These are phyloP conservation scores for Tanypteryx hageni DNA, from an alignment of 2,888 invertebrate species.

Conservation along the genomic window DNA sequence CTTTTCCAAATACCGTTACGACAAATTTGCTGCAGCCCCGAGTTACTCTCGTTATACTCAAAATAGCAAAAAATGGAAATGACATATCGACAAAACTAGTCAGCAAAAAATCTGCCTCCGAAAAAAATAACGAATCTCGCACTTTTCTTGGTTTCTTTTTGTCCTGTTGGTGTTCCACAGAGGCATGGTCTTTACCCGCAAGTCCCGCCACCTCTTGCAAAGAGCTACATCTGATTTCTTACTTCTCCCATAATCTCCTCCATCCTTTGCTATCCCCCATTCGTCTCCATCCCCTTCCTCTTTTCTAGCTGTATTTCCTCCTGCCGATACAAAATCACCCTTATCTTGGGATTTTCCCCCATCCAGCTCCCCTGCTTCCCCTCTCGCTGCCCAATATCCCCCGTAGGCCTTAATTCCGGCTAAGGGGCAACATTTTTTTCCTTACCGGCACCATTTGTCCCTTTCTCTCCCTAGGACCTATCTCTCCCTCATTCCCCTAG, in stretches of 20 bases:
- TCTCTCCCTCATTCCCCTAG: not conserved
- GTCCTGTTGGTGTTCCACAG: not conserved
- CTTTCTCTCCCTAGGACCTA: not conserved
- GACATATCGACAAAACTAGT: no score
- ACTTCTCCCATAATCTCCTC: not conserved
- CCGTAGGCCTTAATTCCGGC: conserved; percentile 35
- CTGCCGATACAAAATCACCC: conserved; percentile 57
- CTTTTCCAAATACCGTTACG: no score
- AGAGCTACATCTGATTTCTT: not conserved
- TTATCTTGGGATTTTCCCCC: conserved; percentile 45
- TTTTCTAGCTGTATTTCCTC: not conserved
- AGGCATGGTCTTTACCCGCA: not conserved
- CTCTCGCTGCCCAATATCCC: not conserved
- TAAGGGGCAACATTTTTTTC: conserved; percentile 54
- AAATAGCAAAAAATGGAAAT: no score
- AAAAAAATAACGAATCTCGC: no score
- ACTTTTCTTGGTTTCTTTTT: no score
- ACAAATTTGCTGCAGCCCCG: no score
- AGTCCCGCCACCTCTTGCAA: not conserved
- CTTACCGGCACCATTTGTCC: conserved; percentile 41
- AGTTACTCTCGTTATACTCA: no score
- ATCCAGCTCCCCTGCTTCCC: not conserved
- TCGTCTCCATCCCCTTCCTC: not conserved
- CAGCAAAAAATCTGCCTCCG: no score
- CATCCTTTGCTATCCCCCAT: not conserved